A percentile compares a stretch with the other conserved stretches of the same genome.
Conservation (phyloP, 2,113 vertebrate species). For the Ceyx margarethae region DNA sequence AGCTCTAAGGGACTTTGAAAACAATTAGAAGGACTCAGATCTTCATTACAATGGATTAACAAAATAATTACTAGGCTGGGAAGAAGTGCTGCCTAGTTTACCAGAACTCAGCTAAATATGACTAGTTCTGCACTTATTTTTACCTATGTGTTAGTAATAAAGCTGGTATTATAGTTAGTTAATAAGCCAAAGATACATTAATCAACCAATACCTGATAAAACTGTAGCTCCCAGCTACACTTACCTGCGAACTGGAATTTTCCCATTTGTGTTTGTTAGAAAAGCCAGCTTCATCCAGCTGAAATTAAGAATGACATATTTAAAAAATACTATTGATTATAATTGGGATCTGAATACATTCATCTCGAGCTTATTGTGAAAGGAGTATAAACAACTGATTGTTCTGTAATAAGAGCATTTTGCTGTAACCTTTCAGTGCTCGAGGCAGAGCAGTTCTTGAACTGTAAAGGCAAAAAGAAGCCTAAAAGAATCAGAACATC, state of each 20-base stretch:
- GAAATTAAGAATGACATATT: conserved; percentile 45
- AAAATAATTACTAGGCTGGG: background rate
- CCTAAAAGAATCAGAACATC: background rate
- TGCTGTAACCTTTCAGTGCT: background rate
- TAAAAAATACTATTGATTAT: background rate
- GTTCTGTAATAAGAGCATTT: background rate
- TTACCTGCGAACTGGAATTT: conserved; percentile 97
- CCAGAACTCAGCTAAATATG: background rate
- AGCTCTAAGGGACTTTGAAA: background rate
- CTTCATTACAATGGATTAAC: background rate
- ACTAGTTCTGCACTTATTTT: background rate
- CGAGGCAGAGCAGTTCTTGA: background rate
- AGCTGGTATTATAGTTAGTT: background rate
- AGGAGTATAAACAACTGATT: background rate
- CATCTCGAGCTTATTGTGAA: background rate
- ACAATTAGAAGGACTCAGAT: background rate
- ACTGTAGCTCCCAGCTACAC: background rate
- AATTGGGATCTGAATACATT: background rate
- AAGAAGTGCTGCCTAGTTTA: background rate
- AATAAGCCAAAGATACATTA: background rate
- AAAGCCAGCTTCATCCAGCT: conserved; percentile 99
- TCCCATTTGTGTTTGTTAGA: conserved; percentile 92
- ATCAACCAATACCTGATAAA: background rate
- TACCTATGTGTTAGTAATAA: background rate
- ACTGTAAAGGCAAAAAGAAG: background rate